Evolutionary conservation across 2,113 vertebrate genomes (phyloP).

Genomic region (Trematocara unimaculatum): DNA sequence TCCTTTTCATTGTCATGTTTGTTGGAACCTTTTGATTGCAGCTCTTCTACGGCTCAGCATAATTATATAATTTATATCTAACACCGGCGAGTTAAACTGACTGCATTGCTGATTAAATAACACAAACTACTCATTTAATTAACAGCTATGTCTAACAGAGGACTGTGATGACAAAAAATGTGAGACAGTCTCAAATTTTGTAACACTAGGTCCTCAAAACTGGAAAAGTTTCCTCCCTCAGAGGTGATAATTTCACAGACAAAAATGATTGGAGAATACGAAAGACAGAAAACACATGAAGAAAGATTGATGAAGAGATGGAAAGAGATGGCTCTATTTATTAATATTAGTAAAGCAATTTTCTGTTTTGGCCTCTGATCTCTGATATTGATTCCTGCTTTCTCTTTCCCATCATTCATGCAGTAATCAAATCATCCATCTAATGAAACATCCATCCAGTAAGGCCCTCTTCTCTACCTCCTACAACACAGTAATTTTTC

Average conservation of each 20-base stretch:
- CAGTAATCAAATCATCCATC: constrained; percentile 3
- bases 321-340: background rate
- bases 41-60: background rate
- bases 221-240: background rate
- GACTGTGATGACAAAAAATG: background rate
- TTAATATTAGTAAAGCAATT: background rate
- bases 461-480: background rate
- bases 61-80: background rate
- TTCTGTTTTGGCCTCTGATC: background rate
- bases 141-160: background rate
- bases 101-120: background rate
- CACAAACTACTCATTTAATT: background rate
- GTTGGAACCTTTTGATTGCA: background rate
- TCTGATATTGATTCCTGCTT: background rate
- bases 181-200: background rate
- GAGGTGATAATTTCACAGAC: background rate
- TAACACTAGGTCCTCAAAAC: background rate
- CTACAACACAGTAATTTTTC: background rate
- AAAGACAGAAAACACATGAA: background rate
- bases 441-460: background rate
- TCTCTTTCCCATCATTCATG: background rate
- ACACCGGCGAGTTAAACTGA: no score
- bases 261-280: background rate
- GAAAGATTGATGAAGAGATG: background rate
- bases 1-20: background rate